Percentiles rank a stretch among this genome's conserved stretches.
These are phyloP conservation scores for Drosophila rubida DNA, from an alignment of 2,888 invertebrate species.

Conservation along the genomic window DNA sequence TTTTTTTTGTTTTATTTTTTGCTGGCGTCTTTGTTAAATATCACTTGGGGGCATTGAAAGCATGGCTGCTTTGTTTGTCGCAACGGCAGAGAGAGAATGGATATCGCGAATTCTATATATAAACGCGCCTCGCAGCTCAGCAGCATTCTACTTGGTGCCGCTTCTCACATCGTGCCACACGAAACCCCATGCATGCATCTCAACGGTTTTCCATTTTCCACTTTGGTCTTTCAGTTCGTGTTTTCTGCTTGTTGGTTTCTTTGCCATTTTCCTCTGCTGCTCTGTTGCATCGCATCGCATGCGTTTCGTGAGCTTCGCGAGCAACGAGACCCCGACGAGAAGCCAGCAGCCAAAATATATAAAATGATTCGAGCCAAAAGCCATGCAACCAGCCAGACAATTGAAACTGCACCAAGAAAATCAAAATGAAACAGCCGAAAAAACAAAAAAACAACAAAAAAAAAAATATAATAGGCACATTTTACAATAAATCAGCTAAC, in stretches of 20 bases:
- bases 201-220: constrained; percentile 11
- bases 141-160: constrained; percentile 30
- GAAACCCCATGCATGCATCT: constrained; percentile 60
- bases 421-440: constrained; percentile 44
- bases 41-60: too few species aligned
- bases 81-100: not conserved
- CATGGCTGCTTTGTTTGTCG: constrained; percentile 3
- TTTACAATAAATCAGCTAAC: constrained; percentile 61
- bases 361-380: constrained; percentile 66
- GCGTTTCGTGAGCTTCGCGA: constrained; percentile 49
- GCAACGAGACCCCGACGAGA: constrained; percentile 44
- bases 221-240: not conserved
- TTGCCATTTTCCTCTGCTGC: constrained; percentile 18
- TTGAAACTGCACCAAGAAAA: constrained; percentile 56
- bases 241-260: constrained; percentile 10
- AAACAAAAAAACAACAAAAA: constrained; percentile 3
- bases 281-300: constrained; percentile 26
- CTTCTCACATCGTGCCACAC: constrained; percentile 73
- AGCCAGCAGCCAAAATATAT: constrained; percentile 71
- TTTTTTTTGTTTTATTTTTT: too few species aligned
- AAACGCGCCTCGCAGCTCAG: constrained; percentile 26
- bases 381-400: constrained; percentile 47
- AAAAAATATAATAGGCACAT: constrained; percentile 53
- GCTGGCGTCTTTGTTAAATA: too few species aligned
- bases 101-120: constrained; percentile 41